Evolutionary conservation across 2,888 invertebrate genomes (phyloP).

Genomic region (Lycophotia porphyrea): DNA sequence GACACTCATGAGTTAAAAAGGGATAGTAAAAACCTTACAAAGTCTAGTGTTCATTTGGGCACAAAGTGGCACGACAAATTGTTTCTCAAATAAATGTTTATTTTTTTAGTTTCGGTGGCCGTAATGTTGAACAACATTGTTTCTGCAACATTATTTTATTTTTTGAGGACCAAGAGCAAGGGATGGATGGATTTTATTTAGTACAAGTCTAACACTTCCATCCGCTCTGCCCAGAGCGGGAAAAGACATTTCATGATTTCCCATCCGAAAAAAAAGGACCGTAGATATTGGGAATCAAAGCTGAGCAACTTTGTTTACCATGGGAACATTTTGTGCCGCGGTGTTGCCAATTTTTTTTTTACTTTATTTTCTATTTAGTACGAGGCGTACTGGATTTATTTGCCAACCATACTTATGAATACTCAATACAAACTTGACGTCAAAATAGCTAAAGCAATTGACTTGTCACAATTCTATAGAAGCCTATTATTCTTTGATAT

Average conservation of each 20-base stretch:
- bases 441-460: constrained; percentile 51
- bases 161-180: not conserved
- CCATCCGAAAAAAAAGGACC: too few species aligned
- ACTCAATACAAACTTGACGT: constrained; percentile 45
- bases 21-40: not conserved
- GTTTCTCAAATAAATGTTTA: not conserved
- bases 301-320: not conserved
- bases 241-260: too few species aligned
- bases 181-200: too few species aligned
- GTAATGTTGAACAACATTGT: not conserved
- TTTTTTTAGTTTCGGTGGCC: too few species aligned
- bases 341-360: not conserved
- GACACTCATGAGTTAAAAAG: not conserved
- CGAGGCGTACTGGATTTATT: constrained; percentile 12
- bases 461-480: constrained; percentile 48
- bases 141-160: not conserved
- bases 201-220: too few species aligned
- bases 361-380: not conserved
- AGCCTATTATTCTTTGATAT: constrained; percentile 51
- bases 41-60: not conserved
- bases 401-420: constrained; percentile 40
- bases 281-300: not conserved
- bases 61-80: not conserved
- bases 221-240: too few species aligned
- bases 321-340: not conserved